Conservation (phyloP, 2,888 invertebrate species). For the Hyposoter didymator region DNA sequence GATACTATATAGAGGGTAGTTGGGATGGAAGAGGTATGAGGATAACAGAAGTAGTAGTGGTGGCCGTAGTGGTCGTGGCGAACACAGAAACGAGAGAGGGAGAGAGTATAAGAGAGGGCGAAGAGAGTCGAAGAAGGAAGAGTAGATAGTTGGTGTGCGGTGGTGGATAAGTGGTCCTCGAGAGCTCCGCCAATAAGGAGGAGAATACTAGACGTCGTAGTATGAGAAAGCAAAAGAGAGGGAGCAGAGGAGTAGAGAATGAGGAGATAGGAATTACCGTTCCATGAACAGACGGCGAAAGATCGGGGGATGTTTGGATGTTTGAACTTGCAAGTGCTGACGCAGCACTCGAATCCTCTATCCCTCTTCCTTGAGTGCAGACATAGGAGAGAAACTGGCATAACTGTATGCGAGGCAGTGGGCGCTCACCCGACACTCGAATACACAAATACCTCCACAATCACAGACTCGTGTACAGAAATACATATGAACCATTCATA, state of each 20-base stretch:
- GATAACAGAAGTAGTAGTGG: constrained; percentile 57
- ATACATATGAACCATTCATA: neutral
- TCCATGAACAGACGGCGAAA: constrained; percentile 80
- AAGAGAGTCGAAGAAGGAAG: neutral
- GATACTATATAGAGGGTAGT: constrained; percentile 19
- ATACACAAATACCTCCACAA: constrained; percentile 40
- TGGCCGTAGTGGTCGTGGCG: constrained; percentile 49
- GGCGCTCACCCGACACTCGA: constrained; percentile 51
- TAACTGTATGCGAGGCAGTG: constrained; percentile 37
- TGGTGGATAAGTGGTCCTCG: constrained; percentile 82
- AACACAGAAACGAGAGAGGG: constrained; percentile 32
- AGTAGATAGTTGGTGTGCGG: constrained; percentile 70
- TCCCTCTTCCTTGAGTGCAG: constrained; percentile 55
- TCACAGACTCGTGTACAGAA: constrained; percentile 12
- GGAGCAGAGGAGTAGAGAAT: constrained; percentile 62
- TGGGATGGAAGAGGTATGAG: constrained; percentile 1
- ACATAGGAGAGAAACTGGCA: constrained; percentile 43
- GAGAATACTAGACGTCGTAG: constrained; percentile 51
- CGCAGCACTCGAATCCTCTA: constrained; percentile 79
- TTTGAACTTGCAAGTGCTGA: constrained; percentile 83
- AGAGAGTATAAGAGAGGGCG: constrained; percentile 25
- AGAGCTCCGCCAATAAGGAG: constrained; percentile 67
- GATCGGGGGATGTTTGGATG: constrained; percentile 84
- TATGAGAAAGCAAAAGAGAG: constrained; percentile 66
- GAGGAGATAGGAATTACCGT: constrained; percentile 64